These are phyloP conservation scores for Hippotragus niger DNA, from an alignment of 2,113 vertebrate species.

Conservation along the genomic window DNA sequence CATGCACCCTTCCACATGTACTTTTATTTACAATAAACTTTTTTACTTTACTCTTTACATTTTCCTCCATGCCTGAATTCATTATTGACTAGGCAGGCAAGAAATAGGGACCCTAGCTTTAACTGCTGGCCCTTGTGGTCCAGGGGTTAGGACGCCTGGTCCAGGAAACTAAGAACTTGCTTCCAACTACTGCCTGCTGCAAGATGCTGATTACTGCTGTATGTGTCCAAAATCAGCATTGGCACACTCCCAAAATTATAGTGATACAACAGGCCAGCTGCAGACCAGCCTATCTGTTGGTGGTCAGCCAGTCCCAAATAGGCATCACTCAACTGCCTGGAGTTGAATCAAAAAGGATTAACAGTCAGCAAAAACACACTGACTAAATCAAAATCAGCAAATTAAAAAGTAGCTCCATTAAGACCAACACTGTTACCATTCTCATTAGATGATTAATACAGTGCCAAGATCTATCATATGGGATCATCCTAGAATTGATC, in stretches of 20 bases:
- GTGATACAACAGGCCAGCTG: not conserved
- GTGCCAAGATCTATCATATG: not conserved
- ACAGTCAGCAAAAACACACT: not conserved
- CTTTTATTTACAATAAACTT: not conserved
- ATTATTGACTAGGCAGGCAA: not conserved
- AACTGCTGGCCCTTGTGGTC: not conserved
- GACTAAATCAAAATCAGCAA: not conserved
- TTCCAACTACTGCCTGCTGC: not conserved
- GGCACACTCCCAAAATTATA: not conserved
- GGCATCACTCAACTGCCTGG: not conserved
- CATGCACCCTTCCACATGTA: not conserved
- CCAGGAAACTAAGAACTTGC: not conserved
- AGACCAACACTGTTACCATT: not conserved
- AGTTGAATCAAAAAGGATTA: not conserved
- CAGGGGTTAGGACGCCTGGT: not conserved
- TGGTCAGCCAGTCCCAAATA: not conserved
- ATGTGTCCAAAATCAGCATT: not conserved
- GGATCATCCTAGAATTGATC: not conserved
- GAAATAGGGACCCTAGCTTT: not conserved
- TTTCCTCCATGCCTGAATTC: not conserved
- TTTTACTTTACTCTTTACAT: not conserved
- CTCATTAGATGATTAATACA: not conserved
- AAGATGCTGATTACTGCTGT: not conserved
- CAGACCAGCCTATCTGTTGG: not conserved
- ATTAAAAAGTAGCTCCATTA: not conserved